Conservation (phyloP, 1,140 invertebrate genomes). For the Zaprionus camerounensis region DNA sequence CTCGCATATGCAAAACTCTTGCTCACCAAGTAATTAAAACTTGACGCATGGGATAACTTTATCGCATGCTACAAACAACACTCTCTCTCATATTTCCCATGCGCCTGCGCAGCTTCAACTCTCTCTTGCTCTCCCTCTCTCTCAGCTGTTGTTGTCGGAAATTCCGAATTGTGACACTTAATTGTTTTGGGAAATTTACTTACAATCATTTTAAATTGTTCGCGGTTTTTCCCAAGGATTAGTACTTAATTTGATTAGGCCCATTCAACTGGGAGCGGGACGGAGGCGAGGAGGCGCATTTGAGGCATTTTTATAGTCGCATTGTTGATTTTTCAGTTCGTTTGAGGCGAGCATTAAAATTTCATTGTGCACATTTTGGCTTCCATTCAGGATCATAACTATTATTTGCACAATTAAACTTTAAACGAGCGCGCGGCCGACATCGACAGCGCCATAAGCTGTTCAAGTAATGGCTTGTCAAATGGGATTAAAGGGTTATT, state of each 20-base stretch:
- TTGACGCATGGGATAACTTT: slow-evolving; percentile 48
- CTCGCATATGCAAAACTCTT: slow-evolving; percentile 58
- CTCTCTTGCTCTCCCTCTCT: background rate
- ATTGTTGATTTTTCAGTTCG: slow-evolving; percentile 62
- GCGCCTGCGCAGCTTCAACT: slow-evolving; percentile 46
- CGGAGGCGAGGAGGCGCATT: background rate
- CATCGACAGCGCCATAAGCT: slow-evolving; percentile 18
- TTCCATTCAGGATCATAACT: slow-evolving; percentile 45
- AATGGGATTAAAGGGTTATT: slow-evolving; percentile 3
- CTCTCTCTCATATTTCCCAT: slow-evolving; percentile 6
- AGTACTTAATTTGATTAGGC: slow-evolving; percentile 81
- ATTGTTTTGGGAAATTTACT: slow-evolving; percentile 82
- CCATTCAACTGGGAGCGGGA: slow-evolving; percentile 41
- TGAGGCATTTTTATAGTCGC: slow-evolving; percentile 68
- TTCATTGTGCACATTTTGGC: slow-evolving; percentile 46
- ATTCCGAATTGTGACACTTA: slow-evolving; percentile 46
- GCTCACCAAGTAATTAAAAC: slow-evolving; percentile 42
- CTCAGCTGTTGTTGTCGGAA: slow-evolving; percentile 42
- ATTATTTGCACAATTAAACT: slow-evolving; percentile 58
- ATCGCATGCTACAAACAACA: slow-evolving; percentile 63
- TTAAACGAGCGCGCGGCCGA: slow-evolving; percentile 5
- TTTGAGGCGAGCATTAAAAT: slow-evolving; percentile 57
- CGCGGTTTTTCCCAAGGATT: slow-evolving; percentile 80
- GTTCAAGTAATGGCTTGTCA: slow-evolving; percentile 13
- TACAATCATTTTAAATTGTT: slow-evolving; percentile 81